Evolutionary conservation across 2,888 invertebrate genomes (phyloP).

Genomic region (Drosophila falleni): DNA sequence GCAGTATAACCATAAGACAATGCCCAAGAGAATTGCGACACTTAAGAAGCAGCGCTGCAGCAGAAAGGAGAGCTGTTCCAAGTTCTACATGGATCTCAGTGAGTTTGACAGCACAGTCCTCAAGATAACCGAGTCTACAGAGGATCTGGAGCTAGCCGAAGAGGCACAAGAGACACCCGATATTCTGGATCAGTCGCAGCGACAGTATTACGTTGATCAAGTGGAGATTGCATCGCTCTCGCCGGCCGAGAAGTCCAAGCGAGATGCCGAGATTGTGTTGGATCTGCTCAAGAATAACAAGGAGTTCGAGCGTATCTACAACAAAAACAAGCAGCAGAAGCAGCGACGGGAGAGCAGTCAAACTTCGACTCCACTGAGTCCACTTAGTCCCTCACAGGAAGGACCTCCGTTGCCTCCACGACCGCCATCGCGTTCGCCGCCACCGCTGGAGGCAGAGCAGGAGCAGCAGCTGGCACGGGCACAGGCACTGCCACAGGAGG

Average conservation of each 20-base stretch:
- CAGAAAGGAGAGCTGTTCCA: constrained; percentile 87
- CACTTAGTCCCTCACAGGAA: constrained; percentile 57
- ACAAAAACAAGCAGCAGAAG: constrained; percentile 90
- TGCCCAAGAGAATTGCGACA: constrained; percentile 90
- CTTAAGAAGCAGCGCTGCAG: constrained; percentile 89
- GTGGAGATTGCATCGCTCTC: constrained; percentile 39
- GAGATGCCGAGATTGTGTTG: constrained; percentile 88
- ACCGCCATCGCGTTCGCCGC: constrained; percentile 84
- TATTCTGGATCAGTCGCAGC: neutral
- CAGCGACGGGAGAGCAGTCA: constrained; percentile 84
- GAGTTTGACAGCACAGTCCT: constrained; percentile 86
- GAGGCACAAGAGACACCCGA: constrained; percentile 50
- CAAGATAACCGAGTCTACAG: constrained; percentile 89
- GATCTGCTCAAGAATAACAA: constrained; percentile 93
- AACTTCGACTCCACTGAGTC: constrained; percentile 41
- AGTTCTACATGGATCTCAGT: constrained; percentile 90
- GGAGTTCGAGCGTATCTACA: constrained; percentile 92
- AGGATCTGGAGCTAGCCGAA: constrained; percentile 85
- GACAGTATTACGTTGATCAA: constrained; percentile 41
- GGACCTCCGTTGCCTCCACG: constrained; percentile 79
- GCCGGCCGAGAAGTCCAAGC: constrained; percentile 89
- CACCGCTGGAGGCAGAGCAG: constrained; percentile 81
- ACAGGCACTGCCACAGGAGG: constrained; percentile 12
- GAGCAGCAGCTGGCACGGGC: constrained; percentile 44
- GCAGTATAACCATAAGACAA: constrained; percentile 89